phyloP scores from a whole-genome alignment of 2,113 vertebrate species.

The Saccopteryx bilineata region DNA sequence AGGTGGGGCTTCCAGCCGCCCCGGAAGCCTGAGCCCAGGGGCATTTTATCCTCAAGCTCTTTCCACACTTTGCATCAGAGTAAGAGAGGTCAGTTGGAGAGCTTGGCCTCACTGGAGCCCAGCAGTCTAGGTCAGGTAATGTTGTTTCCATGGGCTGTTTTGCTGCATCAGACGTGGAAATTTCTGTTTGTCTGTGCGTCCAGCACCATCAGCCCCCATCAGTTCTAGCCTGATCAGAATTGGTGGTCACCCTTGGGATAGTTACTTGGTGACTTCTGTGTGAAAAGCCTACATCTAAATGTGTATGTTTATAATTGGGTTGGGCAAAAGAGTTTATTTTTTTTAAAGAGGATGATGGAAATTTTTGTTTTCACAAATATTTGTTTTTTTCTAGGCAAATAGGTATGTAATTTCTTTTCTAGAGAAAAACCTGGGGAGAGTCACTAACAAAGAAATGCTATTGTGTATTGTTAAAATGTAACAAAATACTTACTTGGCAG shows the following conservation, averaged over 20 bases:
- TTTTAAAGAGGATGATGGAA: background rate
- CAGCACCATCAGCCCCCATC: background rate
- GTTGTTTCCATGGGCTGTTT: background rate
- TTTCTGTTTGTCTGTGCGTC: background rate
- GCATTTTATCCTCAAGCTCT: background rate
- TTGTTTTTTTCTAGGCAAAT: conserved; percentile 53
- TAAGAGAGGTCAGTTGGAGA: background rate
- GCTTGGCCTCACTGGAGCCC: accelerated
- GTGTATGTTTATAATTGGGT: background rate
- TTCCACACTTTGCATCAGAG: background rate
- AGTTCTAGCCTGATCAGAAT: background rate
- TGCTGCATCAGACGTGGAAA: background rate
- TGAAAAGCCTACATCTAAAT: background rate
- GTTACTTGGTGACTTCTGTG: background rate
- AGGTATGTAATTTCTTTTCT: background rate
- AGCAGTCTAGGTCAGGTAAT: background rate
- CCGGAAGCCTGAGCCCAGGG: background rate
- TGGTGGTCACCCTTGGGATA: background rate
- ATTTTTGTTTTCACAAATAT: background rate
- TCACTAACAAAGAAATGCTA: background rate
- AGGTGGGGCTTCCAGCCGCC: background rate
- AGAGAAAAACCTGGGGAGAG: background rate
- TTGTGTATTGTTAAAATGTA: conserved; percentile 37
- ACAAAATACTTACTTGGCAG: background rate
- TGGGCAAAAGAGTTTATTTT: conserved; percentile 43